Base-by-base conservation (phyloP, 2,113 vertebrate species). In the Acanthisitta chloris region DNA sequence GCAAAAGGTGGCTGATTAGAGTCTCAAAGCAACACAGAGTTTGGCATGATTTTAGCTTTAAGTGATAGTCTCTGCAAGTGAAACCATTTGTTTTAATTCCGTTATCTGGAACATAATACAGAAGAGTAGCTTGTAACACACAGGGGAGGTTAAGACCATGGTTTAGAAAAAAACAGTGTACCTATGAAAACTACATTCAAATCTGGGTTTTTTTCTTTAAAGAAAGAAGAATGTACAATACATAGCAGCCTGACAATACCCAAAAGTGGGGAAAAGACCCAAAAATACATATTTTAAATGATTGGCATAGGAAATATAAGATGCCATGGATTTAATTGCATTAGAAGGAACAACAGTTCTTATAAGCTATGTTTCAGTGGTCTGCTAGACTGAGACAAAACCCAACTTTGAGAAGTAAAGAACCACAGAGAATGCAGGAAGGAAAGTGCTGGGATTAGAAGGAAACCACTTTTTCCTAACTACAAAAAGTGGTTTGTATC, bases 1-100 rank as follows among this genome's bases (percentile, higher is more conserved):
- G 43, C 67, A 69, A 71, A 79, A 93, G n/a, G 76, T 81, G 34
- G 29, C 34, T 81, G 90, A 96, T 93, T 93, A 95, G 81, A 65
- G 34, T 83, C 82, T 82, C 40, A 81, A 67, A 74, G 59, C 14
- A 76, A 48, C 48, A 64, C 14, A 2, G 51, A 70, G 14, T 71
- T 58, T 96, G 92, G 62, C 91, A 67, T 12, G 15, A 51, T 86
- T 83, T 70, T 43, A 77, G 31, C 49, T 61, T 43, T 49, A 66
- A 80, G 43, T 76, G 82, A 73, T 86, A 93, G 79, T 18, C 49
- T 19, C 62, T 73, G 74, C 62, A 86, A 82, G 70, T 51, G 78
- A 85, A 88, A 80, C 33, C 64, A 43, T 91, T 91, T 90, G 49
- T 93, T 93, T 93, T 55, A 45, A 70, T 72, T 69, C 66, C 10